phyloP scores from a whole-genome alignment of 2,888 invertebrate genomes.

The Hirtodrosophila cameraria region DNA sequence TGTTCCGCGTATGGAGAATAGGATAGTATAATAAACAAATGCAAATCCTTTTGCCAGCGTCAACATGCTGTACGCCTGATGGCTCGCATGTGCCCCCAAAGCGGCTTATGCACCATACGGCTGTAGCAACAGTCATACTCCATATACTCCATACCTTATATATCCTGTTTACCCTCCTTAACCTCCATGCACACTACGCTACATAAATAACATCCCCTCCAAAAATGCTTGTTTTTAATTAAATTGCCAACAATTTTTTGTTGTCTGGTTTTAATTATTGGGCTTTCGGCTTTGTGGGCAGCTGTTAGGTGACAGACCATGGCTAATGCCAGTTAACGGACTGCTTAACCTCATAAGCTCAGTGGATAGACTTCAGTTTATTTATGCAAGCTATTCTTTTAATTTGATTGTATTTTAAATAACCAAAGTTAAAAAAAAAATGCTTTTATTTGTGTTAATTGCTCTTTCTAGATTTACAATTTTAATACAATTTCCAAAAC shows the following conservation, averaged over 20 bases:
- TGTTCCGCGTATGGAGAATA: slow-evolving; percentile 51
- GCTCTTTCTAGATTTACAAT: too few relatives aligned
- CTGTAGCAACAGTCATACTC: neutral
- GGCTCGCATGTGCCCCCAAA: slow-evolving; percentile 27
- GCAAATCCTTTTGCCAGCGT: slow-evolving; percentile 62
- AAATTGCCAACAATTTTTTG: slow-evolving; percentile 63
- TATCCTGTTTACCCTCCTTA: too few relatives aligned
- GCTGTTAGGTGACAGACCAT: slow-evolving; percentile 60
- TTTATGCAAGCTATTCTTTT: too few relatives aligned
- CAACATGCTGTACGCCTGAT: slow-evolving; percentile 38
- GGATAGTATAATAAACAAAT: slow-evolving; percentile 38
- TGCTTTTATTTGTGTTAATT: too few relatives aligned
- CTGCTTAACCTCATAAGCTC: slow-evolving; percentile 40
- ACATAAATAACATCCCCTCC: slow-evolving; percentile 28
- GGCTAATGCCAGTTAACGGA: slow-evolving; percentile 57
- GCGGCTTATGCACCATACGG: slow-evolving; percentile 52
- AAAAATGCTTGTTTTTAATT: slow-evolving; percentile 61
- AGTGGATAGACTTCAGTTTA: slow-evolving; percentile 42
- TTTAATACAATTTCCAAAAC: too few relatives aligned
- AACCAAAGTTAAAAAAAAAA: too few relatives aligned
- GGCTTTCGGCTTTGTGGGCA: slow-evolving; percentile 53
- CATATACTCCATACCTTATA: neutral
- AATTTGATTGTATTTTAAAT: too few relatives aligned
- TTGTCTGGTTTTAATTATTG: slow-evolving; percentile 43
- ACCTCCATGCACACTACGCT: neutral